Conservation (phyloP, 2,113 vertebrate genomes). For the Toxotes jaculatrix region DNA sequence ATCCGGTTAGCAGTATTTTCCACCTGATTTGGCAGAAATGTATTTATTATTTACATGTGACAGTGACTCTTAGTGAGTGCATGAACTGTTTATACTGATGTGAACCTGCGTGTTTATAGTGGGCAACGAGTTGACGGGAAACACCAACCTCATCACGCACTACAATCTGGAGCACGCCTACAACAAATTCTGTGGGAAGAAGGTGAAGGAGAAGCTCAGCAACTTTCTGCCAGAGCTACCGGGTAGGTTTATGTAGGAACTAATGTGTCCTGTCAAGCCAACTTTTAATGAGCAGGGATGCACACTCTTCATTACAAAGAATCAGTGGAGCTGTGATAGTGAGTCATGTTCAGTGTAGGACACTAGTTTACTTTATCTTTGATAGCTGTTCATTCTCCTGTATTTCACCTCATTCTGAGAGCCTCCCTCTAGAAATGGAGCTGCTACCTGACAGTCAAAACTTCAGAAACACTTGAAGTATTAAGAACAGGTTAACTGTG, state of each 20-base stretch:
- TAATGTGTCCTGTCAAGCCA: not conserved
- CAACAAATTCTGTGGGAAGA: conserved; percentile 98
- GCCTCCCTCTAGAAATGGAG: not conserved
- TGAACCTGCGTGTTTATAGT: conserved; percentile 78
- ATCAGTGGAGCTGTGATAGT: not conserved
- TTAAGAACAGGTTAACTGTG: not conserved
- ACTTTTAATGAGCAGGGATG: not conserved
- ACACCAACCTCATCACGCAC: conserved; percentile 97
- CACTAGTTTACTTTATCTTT: not conserved
- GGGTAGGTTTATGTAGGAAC: conserved; percentile 72
- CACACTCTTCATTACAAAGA: not conserved
- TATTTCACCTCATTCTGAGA: not conserved
- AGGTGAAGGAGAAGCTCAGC: conserved; percentile 98
- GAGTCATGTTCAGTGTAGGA: not conserved
- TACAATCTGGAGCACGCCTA: conserved; percentile 97
- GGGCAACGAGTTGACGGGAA: conserved; percentile 94
- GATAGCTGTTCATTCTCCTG: not conserved
- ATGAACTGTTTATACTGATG: not conserved
- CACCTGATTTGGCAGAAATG: rapidly evolving
- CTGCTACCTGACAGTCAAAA: not conserved
- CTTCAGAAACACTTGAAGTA: not conserved
- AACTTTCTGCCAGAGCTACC: conserved; percentile 98
- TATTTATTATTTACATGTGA: not conserved
- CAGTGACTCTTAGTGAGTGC: not conserved
- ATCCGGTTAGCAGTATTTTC: not conserved